Evolutionary conservation across 2,888 invertebrate species (phyloP).

Genomic region (Rhabditoides inermis): DNA sequence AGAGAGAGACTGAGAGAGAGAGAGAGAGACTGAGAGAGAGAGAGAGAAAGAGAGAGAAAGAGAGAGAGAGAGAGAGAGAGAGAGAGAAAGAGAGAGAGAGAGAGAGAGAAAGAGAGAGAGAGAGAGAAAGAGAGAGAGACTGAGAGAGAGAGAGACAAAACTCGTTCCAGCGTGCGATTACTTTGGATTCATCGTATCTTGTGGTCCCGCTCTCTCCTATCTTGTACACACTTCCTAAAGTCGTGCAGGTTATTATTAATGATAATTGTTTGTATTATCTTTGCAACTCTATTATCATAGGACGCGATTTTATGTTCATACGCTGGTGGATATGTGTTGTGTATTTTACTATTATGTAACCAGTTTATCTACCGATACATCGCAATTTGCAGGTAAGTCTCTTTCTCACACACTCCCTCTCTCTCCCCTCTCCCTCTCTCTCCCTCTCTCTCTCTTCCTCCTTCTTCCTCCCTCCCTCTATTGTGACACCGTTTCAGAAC

Average conservation of each 20-base stretch:
- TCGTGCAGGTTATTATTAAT: too few species aligned
- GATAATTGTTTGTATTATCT: too few species aligned
- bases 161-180: slow-evolving; percentile 6
- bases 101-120: slow-evolving; percentile 1
- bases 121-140: slow-evolving; percentile 1
- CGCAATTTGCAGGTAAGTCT: not conserved
- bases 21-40: not conserved
- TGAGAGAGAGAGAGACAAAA: not conserved
- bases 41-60: not conserved
- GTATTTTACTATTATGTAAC: not conserved
- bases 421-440: not conserved
- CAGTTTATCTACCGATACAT: not conserved
- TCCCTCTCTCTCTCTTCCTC: slow-evolving; percentile 1
- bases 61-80: not conserved
- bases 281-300: too few species aligned
- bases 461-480: slow-evolving; percentile 3
- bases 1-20: not conserved
- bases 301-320: too few species aligned
- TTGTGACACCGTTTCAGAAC: too few species aligned
- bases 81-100: not conserved
- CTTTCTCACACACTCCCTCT: slow-evolving; percentile 1
- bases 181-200: slow-evolving; percentile 1
- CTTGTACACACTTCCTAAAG: too few species aligned
- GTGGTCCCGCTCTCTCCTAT: slow-evolving; percentile 2
- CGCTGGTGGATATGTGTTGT: too few species aligned